These are phyloP conservation scores for Rana temporaria DNA, from an alignment of 2,113 vertebrate genomes.

Conservation along the genomic window DNA sequence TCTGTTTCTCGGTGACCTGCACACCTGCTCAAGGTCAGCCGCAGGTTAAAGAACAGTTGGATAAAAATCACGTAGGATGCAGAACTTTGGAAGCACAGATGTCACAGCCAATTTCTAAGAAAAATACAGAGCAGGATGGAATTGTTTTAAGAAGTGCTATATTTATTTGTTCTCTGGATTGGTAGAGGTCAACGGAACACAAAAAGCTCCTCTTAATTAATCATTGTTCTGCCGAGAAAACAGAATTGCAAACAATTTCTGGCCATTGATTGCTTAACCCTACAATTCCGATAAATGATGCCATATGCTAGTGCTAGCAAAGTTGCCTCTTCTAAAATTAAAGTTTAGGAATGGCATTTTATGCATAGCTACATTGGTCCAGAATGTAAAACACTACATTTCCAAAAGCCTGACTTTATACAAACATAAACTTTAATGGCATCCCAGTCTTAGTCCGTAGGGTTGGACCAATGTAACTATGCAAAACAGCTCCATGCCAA, in stretches of 20 bases:
- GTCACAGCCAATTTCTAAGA: slow-evolving; percentile 10
- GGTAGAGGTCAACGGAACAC: neutral
- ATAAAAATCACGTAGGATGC: slow-evolving; percentile 32
- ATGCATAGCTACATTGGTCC: too few relatives aligned
- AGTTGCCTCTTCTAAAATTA: too few relatives aligned
- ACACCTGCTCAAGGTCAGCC: slow-evolving; percentile 40
- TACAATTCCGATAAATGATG: neutral
- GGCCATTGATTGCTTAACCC: neutral
- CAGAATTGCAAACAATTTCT: neutral
- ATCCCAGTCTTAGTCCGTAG: too few relatives aligned
- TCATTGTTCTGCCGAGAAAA: neutral
- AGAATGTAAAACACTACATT: too few relatives aligned
- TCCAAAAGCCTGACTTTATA: too few relatives aligned
- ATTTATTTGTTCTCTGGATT: neutral
- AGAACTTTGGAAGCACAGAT: slow-evolving; percentile 26
- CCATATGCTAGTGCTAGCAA: too few relatives aligned
- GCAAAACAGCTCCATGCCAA: too few relatives aligned
- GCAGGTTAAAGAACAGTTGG: slow-evolving; percentile 26
- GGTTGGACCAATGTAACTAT: too few relatives aligned
- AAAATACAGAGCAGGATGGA: slow-evolving; percentile 4
- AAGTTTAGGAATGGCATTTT: too few relatives aligned
- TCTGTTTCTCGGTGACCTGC: neutral
- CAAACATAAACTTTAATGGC: too few relatives aligned
- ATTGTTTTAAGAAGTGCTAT: neutral
- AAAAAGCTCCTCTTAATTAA: neutral